Base-by-base conservation (phyloP, 1,140 invertebrate genomes). In the Papilio polyxenes region DNA sequence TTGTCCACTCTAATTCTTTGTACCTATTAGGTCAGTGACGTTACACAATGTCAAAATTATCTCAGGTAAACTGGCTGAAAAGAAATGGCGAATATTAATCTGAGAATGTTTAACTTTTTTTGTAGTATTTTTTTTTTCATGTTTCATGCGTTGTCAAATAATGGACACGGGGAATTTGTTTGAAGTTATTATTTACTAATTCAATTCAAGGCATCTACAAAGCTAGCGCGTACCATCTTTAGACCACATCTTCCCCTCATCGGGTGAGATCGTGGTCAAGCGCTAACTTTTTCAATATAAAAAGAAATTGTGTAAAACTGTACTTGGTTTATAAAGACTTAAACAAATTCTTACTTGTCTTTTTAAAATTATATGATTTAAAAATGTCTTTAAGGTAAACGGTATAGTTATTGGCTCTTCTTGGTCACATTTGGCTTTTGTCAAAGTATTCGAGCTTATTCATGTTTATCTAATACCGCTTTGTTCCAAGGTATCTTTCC, bases 1-100 rank as follows among this genome's bases (percentile, higher is more conserved):
- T 11, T 72, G 65, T 72, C 65, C 65, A 72, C 5, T 15, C 65
- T 37, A 31, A 72, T 72, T 31, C 65, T 72, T 72, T 72, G 31
- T 37, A 72, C 37, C 37, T 72, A 72, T 72, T 72, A 72, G 65
- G 65, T 40, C 65, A 72, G 65, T 72, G 65, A 72, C 65, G 65
- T 72, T 11, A 72, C 13, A 72, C 15, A 15, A 72, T 72, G 23
- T 31, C 31, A 31, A 72, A 72, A 72, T 37, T 5, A 5, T 72
- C 37, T 72, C 31, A 37, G 13, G 31, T 72, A 15, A 15, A 72
- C 23, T 72, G 65, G 65, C 65, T 72, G 65, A 72, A 72, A 72
- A 72, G 31, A 72, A 72, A 72, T 72, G 37, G 11, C 65, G 5
- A n/a, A 15, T 69, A 72, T 65, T 65, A 10, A 65, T 31, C 13